Conservation (phyloP, 1,140 invertebrate species). For the Helicoverpa armigera region DNA sequence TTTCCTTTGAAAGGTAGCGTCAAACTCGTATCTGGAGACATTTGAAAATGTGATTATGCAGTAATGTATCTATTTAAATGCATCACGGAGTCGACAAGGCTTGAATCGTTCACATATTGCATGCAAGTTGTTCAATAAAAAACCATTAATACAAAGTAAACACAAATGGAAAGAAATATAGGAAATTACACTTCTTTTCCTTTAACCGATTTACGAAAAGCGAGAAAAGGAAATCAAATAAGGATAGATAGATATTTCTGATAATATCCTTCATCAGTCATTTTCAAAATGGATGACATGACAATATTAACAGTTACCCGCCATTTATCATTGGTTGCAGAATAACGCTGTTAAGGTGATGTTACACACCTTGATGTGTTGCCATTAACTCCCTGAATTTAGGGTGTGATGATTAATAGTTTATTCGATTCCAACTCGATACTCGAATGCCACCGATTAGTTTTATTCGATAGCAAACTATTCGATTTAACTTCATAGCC, state of each 20-base stretch:
- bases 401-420: slow-evolving; percentile 47
- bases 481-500: slow-evolving; percentile 20
- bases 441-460: slow-evolving; percentile 14
- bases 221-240: no score
- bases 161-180: no score
- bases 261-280: not conserved
- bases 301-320: not conserved
- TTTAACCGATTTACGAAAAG: no score
- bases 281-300: slow-evolving; percentile 10
- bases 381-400: slow-evolving; percentile 36
- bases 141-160: no score
- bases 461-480: slow-evolving; percentile 32
- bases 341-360: slow-evolving; percentile 44
- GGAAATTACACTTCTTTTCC: not conserved
- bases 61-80: no score
- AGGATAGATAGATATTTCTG: no score
- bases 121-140: no score
- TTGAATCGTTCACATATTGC: no score
- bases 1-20: not conserved
- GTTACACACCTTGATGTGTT: slow-evolving; percentile 49
- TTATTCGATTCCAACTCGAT: slow-evolving; percentile 37
- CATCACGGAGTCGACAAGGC: no score
- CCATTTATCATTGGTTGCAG: slow-evolving; percentile 44
- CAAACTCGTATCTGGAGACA: not conserved
- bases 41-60: not conserved